These are phyloP conservation scores for Drosophila subsilvestris DNA, from an alignment of 2,888 invertebrate species.

Conservation along the genomic window DNA sequence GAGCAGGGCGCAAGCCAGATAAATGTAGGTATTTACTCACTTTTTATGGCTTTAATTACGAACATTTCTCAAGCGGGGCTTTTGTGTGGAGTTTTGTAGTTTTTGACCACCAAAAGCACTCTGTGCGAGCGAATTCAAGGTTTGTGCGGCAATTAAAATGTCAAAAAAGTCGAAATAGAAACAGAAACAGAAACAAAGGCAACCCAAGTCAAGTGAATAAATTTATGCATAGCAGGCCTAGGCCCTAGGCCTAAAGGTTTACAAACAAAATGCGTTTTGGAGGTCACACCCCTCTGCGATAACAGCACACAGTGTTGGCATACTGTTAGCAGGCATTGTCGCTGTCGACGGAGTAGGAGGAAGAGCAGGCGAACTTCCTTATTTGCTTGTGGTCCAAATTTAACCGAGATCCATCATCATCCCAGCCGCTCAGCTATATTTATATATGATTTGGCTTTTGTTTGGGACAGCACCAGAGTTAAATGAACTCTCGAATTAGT, in stretches of 20 bases:
- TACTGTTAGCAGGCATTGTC: conserved; percentile 3
- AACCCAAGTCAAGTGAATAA: neutral
- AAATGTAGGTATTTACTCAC: conserved; percentile 61
- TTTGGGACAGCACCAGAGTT: conserved; percentile 62
- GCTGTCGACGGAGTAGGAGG: neutral
- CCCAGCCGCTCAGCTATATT: conserved; percentile 8
- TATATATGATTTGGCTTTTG: conserved; percentile 35
- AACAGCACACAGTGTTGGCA: conserved; percentile 15
- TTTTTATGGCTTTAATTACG: conserved; percentile 73
- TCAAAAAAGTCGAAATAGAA: conserved; percentile 33
- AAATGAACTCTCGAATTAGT: conserved; percentile 65
- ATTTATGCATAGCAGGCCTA: conserved; percentile 33
- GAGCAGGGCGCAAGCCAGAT: conserved; percentile 34
- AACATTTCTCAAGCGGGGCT: conserved; percentile 64
- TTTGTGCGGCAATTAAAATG: conserved; percentile 63
- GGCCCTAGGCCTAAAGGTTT: conserved; percentile 31
- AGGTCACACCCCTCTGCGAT: conserved; percentile 16
- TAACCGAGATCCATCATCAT: conserved; percentile 7
- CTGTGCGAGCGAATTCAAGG: conserved; percentile 71
- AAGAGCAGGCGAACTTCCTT: conserved; percentile 15
- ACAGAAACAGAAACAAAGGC: conserved; percentile 32
- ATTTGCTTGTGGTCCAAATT: conserved; percentile 13
- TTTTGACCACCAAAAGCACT: conserved; percentile 58
- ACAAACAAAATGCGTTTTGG: conserved; percentile 17
- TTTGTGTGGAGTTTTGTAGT: conserved; percentile 6